Evolutionary conservation across 2,797 vertebrate genomes (phyloP).

Genomic region (Taenioides sp.): DNA sequence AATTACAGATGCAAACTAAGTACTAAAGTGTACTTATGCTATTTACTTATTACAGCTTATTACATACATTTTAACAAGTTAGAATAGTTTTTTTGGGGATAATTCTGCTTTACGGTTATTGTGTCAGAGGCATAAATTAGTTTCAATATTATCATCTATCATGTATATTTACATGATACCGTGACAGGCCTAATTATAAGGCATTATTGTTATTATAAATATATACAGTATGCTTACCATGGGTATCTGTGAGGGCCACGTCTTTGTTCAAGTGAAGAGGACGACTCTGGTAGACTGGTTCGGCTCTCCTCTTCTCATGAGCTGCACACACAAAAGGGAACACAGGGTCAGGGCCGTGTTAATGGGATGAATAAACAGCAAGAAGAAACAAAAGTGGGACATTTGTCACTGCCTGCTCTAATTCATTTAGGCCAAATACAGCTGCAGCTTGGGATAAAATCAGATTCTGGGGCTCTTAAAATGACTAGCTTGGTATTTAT

Average conservation of each 20-base stretch:
- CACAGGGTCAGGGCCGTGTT: conserved; percentile 51
- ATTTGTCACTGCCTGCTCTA: conserved; percentile 43
- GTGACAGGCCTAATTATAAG: too few relatives aligned
- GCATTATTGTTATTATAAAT: too few relatives aligned
- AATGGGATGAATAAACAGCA: conserved; percentile 52
- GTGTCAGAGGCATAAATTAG: too few relatives aligned
- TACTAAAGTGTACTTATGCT: too few relatives aligned
- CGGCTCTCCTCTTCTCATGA: conserved; percentile 73
- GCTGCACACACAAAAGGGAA: conserved; percentile 65
- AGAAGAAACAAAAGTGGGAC: conserved; percentile 40
- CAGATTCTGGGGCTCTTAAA: conserved; percentile 68
- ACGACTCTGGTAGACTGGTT: conserved; percentile 53
- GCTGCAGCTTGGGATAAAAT: conserved; percentile 44
- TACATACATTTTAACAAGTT: too few relatives aligned
- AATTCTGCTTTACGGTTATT: too few relatives aligned
- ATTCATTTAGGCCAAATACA: conserved; percentile 45
- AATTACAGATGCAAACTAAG: too few relatives aligned
- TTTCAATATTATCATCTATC: too few relatives aligned
- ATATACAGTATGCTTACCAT: conserved; percentile 61
- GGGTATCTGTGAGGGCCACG: conserved; percentile 56
- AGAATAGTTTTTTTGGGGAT: too few relatives aligned
- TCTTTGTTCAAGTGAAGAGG: conserved; percentile 72
- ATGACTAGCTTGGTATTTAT: conserved; percentile 65
- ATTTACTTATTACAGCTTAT: too few relatives aligned
- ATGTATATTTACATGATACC: too few relatives aligned